Conservation (phyloP, 1,140 invertebrate genomes). For the Scaptomyza graminum region DNA sequence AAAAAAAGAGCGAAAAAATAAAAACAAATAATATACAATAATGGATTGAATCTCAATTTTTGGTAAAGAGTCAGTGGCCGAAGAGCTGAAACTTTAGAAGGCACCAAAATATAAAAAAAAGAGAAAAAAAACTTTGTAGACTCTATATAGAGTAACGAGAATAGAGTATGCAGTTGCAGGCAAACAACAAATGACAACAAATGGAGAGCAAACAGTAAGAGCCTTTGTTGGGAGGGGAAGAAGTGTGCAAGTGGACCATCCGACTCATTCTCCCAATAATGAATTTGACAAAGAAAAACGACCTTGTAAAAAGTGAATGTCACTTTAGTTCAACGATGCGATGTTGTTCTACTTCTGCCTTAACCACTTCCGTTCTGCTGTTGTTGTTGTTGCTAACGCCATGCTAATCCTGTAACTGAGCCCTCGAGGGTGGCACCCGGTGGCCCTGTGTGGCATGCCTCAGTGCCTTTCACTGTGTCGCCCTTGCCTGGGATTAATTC, state of each 20-base stretch:
- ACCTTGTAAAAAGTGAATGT: constrained; percentile 43
- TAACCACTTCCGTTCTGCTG: constrained; percentile 33
- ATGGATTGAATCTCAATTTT: constrained; percentile 75
- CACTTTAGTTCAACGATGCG: constrained; percentile 31
- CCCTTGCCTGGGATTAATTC: constrained; percentile 60
- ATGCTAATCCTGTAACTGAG: constrained; percentile 70
- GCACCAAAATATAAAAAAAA: neutral
- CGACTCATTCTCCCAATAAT: neutral
- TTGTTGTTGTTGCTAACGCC: constrained; percentile 39
- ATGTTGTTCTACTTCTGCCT: constrained; percentile 12
- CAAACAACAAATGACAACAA: constrained; percentile 72
- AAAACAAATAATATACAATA: constrained; percentile 58
- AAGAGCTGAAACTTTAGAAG: constrained; percentile 24
- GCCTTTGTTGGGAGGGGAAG: neutral
- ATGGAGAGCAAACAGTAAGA: constrained; percentile 46
- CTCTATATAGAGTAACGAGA: neutral
- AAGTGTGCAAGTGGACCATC: constrained; percentile 23
- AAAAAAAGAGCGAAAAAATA: neutral
- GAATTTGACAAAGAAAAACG: constrained; percentile 1
- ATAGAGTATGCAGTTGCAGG: constrained; percentile 44
- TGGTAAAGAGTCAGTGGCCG: constrained; percentile 37
- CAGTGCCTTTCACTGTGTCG: constrained; percentile 36
- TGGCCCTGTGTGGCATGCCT: constrained; percentile 35
- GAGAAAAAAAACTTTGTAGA: neutral
- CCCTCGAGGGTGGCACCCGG: constrained; percentile 18